Percentiles rank a stretch among this genome's conserved stretches.
These are phyloP conservation scores for Cynodonichthys magdalenae DNA, from an alignment of 2,797 vertebrate genomes.

Conservation along the genomic window DNA sequence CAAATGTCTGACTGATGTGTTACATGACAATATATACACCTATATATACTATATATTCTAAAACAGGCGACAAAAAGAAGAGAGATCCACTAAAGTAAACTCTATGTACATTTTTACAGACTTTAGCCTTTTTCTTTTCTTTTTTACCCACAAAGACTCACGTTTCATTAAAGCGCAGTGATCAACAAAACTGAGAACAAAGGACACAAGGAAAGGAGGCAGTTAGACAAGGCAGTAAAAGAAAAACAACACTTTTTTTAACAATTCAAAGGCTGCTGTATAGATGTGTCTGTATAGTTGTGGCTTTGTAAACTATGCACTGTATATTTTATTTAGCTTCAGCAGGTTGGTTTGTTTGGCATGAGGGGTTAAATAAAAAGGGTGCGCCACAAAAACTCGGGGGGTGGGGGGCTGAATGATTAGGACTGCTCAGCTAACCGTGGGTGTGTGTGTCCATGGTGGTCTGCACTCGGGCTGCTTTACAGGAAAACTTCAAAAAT, in stretches of 20 bases:
- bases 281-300: slow-evolving; percentile 75
- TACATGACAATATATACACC: slow-evolving; percentile 41
- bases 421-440: slow-evolving; percentile 50
- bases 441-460: slow-evolving; percentile 17
- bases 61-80: slow-evolving; percentile 41
- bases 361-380: slow-evolving; percentile 67
- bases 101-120: slow-evolving; percentile 43
- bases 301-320: slow-evolving; percentile 87
- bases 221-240: slow-evolving; percentile 20
- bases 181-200: slow-evolving; percentile 68
- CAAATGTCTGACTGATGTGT: slow-evolving; percentile 3
- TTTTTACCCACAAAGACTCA: slow-evolving; percentile 46
- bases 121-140: slow-evolving; percentile 21
- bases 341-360: slow-evolving; percentile 67
- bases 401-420: slow-evolving; percentile 32
- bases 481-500: slow-evolving; percentile 71
- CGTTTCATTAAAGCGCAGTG: slow-evolving; percentile 52
- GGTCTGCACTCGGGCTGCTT: slow-evolving; percentile 39
- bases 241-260: slow-evolving; percentile 42
- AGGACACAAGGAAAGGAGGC: slow-evolving; percentile 20
- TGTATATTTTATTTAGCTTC: slow-evolving; percentile 80
- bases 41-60: slow-evolving; percentile 27
- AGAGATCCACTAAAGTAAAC: slow-evolving; percentile 20
- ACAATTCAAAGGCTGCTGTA: slow-evolving; percentile 67
- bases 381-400: not conserved